phyloP scores from a whole-genome alignment of 2,888 invertebrate genomes.

The Neoascia interrupta region DNA sequence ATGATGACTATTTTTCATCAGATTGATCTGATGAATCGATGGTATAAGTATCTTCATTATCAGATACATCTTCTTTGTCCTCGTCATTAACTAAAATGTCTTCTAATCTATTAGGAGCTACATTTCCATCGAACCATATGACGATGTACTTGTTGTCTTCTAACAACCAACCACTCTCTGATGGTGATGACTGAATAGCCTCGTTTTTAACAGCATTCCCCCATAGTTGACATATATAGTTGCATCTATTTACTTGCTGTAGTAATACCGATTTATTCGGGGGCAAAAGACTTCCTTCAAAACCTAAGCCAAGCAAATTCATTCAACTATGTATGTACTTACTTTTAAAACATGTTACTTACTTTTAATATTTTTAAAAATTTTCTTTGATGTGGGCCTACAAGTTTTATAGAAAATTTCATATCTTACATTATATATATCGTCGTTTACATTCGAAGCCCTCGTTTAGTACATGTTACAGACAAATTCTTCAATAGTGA shows the following conservation, averaged over 20 bases:
- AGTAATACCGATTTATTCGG: background rate
- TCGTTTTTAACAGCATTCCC: background rate
- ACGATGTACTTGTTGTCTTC: background rate
- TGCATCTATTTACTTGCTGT: slow-evolving; percentile 9
- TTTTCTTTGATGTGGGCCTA: background rate
- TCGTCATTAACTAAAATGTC: background rate
- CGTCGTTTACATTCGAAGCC: slow-evolving; percentile 13
- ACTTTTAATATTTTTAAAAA: background rate
- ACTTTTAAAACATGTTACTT: background rate
- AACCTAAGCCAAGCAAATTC: background rate
- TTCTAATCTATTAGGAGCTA: background rate
- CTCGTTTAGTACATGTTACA: slow-evolving; percentile 21
- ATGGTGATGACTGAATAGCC: background rate
- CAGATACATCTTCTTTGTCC: background rate
- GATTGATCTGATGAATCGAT: too few relatives aligned
- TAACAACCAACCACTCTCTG: background rate
- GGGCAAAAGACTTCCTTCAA: slow-evolving; percentile 1
- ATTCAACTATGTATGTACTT: background rate
- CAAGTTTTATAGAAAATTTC: slow-evolving; percentile 7
- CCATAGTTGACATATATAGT: slow-evolving; percentile 8
- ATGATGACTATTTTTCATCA: too few relatives aligned
- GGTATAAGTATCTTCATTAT: too few relatives aligned
- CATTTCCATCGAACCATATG: background rate
- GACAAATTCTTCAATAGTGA: slow-evolving; percentile 7
- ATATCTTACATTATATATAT: too few relatives aligned